These are phyloP conservation scores for Mesorhabditis spiculigera DNA, from an alignment of 2,888 invertebrate genomes.

Conservation along the genomic window DNA sequence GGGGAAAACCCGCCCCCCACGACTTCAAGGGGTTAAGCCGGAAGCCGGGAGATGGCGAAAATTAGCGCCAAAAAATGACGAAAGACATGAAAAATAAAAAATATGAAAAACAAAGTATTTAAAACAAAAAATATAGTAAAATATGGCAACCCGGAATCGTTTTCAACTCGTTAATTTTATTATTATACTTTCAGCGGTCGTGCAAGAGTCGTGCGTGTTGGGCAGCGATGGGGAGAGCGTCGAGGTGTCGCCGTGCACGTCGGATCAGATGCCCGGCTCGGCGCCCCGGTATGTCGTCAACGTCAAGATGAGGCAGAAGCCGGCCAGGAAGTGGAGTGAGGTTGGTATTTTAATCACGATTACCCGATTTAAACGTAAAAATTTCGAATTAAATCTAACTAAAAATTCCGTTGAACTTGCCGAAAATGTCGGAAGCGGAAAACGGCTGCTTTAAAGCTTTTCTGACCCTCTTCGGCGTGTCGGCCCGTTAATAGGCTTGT, in stretches of 20 bases:
- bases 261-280: constrained; percentile 41
- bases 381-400: not conserved
- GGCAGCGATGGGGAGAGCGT: constrained; percentile 58
- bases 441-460: not conserved
- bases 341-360: constrained; percentile 21
- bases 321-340: constrained; percentile 57
- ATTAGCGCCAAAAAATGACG: too few relatives aligned
- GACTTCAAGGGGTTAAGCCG: too few relatives aligned
- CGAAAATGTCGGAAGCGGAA: not conserved
- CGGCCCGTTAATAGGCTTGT: too few relatives aligned
- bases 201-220: constrained; percentile 54
- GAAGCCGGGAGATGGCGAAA: too few relatives aligned
- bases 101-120: not conserved
- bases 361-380: constrained; percentile 1
- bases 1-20: too few relatives aligned
- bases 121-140: not conserved
- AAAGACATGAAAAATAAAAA: too few relatives aligned
- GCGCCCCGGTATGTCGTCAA: constrained; percentile 42
- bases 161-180: not conserved
- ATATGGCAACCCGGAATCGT: too few relatives aligned
- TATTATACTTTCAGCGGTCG: constrained; percentile 52
- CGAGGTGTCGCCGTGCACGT: constrained; percentile 51
- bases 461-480: too few relatives aligned
- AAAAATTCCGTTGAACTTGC: not conserved
- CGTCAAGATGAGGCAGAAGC: constrained; percentile 57